phyloP scores from a whole-genome alignment of 2,888 invertebrate species.

The Frankliniella fusca region DNA sequence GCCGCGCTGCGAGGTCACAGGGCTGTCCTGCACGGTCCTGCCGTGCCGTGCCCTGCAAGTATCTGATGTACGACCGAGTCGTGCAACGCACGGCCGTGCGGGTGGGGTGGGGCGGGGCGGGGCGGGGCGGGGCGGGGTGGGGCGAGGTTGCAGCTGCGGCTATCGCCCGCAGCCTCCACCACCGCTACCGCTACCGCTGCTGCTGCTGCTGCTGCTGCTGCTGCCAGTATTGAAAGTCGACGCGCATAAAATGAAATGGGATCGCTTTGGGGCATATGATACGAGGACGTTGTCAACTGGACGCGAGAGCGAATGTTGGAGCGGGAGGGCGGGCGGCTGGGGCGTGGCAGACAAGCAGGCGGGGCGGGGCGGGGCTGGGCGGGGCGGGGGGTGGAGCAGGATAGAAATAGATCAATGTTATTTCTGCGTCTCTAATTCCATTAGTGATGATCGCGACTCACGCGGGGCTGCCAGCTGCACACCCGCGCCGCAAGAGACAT shows the following conservation, averaged over 20 bases:
- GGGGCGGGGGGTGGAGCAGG: background rate
- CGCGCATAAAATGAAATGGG: constrained; percentile 14
- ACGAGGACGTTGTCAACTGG: constrained; percentile 31
- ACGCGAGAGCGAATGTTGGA: constrained; percentile 1
- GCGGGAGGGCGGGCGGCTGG: background rate
- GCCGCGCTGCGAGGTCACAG: no score
- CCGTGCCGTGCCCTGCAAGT: no score
- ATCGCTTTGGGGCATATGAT: constrained; percentile 29
- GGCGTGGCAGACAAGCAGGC: background rate
- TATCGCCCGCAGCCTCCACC: no score
- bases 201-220: no score
- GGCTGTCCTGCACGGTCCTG: no score
- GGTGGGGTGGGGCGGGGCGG: no score
- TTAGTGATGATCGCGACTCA: background rate
- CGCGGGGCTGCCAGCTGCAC: constrained; percentile 19
- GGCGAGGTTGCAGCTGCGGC: no score
- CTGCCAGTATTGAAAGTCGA: background rate
- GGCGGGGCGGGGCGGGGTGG: no score
- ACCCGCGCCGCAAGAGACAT: background rate
- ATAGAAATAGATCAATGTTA: background rate
- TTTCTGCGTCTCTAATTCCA: background rate
- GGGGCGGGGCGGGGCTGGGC: background rate
- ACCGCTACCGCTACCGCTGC: no score
- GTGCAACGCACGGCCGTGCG: no score
- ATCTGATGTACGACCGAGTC: no score